Evolutionary conservation across 2,113 vertebrate species (phyloP).

Genomic region (Perognathus longimembris): DNA sequence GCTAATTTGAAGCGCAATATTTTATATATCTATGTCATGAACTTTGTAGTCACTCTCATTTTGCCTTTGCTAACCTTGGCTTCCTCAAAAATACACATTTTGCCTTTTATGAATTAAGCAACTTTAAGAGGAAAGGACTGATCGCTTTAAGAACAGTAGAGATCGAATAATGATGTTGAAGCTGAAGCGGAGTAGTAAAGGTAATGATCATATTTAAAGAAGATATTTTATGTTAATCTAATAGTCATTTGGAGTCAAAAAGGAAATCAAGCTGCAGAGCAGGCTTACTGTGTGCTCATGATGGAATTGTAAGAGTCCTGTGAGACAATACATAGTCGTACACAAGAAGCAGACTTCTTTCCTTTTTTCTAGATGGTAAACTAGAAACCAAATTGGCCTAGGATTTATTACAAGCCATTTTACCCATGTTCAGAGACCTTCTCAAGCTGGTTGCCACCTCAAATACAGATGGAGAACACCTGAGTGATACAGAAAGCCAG

Average conservation of each 20-base stretch:
- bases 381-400: too few species aligned
- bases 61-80: too few species aligned
- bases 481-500: background rate
- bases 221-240: background rate
- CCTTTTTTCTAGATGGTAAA: too few species aligned
- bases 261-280: background rate
- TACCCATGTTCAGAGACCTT: background rate
- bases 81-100: too few species aligned
- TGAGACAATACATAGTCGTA: background rate
- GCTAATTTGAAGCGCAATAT: too few species aligned
- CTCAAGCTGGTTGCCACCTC: rapidly evolving
- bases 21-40: too few species aligned
- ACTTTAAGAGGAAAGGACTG: background rate
- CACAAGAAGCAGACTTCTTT: background rate
- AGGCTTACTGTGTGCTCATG: background rate
- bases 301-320: background rate
- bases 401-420: background rate
- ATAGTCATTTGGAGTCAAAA: background rate
- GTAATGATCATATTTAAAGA: background rate
- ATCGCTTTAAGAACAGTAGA: background rate
- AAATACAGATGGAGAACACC: rapidly evolving
- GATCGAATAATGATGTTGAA: background rate
- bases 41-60: too few species aligned
- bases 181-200: background rate
- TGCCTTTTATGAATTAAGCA: background rate